Conservation (phyloP, 2,797 vertebrate species). For the Myotis pilosus region DNA sequence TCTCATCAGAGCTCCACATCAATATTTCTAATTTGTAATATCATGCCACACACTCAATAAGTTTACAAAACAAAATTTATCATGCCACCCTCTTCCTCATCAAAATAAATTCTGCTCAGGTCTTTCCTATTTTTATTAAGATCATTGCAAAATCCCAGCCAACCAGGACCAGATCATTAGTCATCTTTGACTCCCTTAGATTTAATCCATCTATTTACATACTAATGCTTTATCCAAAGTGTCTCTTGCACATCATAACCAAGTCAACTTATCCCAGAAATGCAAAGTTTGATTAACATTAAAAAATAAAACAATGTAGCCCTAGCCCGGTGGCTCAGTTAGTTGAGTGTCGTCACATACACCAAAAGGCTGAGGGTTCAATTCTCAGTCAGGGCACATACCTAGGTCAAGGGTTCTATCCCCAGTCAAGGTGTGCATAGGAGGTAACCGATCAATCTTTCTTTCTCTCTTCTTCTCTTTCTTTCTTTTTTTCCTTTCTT, state of each 20-base stretch:
- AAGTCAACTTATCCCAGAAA: neutral
- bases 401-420: too few species aligned
- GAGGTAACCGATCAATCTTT: neutral
- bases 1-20: neutral
- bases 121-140: neutral
- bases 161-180: neutral
- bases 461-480: too few species aligned
- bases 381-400: too few species aligned
- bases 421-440: neutral
- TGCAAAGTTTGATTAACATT: neutral
- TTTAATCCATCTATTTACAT: neutral
- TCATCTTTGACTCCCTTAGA: neutral
- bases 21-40: slow-evolving; percentile 1
- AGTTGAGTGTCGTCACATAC: neutral
- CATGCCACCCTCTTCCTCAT: neutral
- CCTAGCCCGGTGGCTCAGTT: neutral
- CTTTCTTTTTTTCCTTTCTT: too few species aligned
- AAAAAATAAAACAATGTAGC: neutral
- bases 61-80: slow-evolving; percentile 11
- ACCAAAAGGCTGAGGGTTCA: too few species aligned
- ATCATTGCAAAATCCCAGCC: neutral
- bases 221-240: slow-evolving; percentile 11
- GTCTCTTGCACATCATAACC: neutral
- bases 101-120: neutral
- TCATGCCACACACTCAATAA: neutral